Base-by-base conservation (phyloP, 2,113 vertebrate species). In the Gila orcuttii region DNA sequence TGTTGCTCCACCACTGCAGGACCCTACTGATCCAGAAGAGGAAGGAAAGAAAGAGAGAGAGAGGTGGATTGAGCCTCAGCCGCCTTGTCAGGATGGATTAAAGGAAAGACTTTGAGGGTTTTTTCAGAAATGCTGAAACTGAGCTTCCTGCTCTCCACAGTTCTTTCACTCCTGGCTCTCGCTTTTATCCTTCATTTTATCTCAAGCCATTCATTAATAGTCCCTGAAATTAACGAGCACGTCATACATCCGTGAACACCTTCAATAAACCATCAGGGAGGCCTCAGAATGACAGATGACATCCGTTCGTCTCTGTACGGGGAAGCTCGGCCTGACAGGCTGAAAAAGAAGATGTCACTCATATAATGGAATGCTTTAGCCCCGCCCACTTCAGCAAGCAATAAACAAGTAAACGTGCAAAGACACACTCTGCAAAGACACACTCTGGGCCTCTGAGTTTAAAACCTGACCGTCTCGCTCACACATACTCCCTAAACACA, bases 11-110 rank as follows among this genome's bases (percentile, higher is more conserved):
- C 78, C 71, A 85, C 79, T 85, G 82, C 68, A 82, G 79, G 71
- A 83, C 81, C 77, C 73, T 59, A 60, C 52, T 80, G 85, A 83
- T 73, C 82, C 21, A 60, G 31, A 52, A 62, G 68, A 75, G 78
- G 36, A 71, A 52, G 47, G 36, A 76, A 31, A 36, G 50, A 71
- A 11, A 31, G 59, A 64, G 47, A 86, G 79, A 64, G 79, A 62
- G 83, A 68, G 85, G 78, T 82, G 85, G 78, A 86, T 78, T 83
- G 71, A 86, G 69, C 77, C 87, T 76, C 85, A 74, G 83, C 83
- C 85, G 83, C 83, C 85, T 86, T 90, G 87, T 90, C 87, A 90
- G 84, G 64, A 87, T 83, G 85, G 89, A 88, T 90, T 86, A 88
- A 83, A 88, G 71, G 36, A 86, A 83, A 86, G 87, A 83, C 83